Evolutionary conservation across 2,888 invertebrate species (phyloP).

Genomic region (Drosophila flavopinicola): DNA sequence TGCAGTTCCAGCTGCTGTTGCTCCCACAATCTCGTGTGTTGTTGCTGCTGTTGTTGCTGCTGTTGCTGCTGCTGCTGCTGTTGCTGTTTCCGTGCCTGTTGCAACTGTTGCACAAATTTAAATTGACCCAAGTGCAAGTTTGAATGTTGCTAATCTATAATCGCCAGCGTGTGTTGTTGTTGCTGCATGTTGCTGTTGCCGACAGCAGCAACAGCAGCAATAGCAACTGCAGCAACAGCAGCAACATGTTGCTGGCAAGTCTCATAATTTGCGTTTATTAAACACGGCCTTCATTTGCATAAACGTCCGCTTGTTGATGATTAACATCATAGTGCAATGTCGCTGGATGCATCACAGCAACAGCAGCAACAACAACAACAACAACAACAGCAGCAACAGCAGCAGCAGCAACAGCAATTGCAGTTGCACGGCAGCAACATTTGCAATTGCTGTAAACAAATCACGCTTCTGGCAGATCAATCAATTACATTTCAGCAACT

Average conservation of each 20-base stretch:
- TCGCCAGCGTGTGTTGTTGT: slow-evolving; percentile 44
- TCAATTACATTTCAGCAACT: slow-evolving; percentile 57
- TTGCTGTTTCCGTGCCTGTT: slow-evolving; percentile 50
- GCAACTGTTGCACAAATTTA: slow-evolving; percentile 79
- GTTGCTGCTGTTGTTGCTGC: slow-evolving; percentile 25
- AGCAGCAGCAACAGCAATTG: slow-evolving; percentile 9
- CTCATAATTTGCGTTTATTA: slow-evolving; percentile 79
- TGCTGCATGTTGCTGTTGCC: slow-evolving; percentile 31
- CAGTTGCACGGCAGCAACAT: slow-evolving; percentile 43
- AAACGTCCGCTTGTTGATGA: slow-evolving; percentile 61
- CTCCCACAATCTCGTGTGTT: slow-evolving; percentile 72
- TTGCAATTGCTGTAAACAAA: slow-evolving; percentile 70
- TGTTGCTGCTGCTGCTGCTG: slow-evolving; percentile 44
- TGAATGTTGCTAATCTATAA: slow-evolving; percentile 73
- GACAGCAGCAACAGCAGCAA: slow-evolving; percentile 36
- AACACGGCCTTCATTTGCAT: slow-evolving; percentile 73
- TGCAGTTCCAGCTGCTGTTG: slow-evolving; percentile 56
- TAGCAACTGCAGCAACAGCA: slow-evolving; percentile 28
- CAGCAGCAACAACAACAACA: slow-evolving; percentile 28
- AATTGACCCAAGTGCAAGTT: slow-evolving; percentile 81
- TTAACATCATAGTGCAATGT: slow-evolving; percentile 54
- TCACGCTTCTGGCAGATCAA: slow-evolving; percentile 74
- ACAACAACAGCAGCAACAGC: slow-evolving; percentile 5
- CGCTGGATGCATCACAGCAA: slow-evolving; percentile 27
- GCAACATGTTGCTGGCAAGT: slow-evolving; percentile 61